Evolutionary conservation across 1,140 invertebrate genomes (phyloP), one percentile per base, ranked within the genome.

Genomic region (Zaprionus capensis): DNA sequence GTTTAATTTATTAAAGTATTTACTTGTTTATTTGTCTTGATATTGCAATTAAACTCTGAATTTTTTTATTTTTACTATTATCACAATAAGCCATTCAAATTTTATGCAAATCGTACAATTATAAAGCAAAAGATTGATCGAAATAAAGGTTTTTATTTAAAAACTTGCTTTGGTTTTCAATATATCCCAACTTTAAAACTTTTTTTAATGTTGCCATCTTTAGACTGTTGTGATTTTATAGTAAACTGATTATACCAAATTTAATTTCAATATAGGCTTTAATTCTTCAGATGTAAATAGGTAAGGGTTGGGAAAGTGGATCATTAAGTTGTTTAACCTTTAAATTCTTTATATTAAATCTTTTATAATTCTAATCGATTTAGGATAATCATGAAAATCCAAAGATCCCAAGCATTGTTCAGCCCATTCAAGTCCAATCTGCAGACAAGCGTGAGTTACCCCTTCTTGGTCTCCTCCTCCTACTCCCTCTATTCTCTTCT

Each of bases 401-500:
- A 15, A 46, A n/a, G 36, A 38, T 38, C 5, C 34, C 11, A 11
- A 36, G 3, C 11, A 2, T 1, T n/a, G 15, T 41, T 41, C 14
- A 41, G 15, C 15, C 5, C 38, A 41, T 9, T 17, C n/a, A 9
- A 44, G 5, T 44, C 6, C 7, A 44, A 44, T 44, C 41, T 17
- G 6, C 14, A 38, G 14, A 38, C 36, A 12, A 9, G 3, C 2
- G 6, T 17, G n/a, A 17, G 1, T 46, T 46, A 17, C 2, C 7
- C 15, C 38, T 2, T 5, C 15, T 7, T n/a, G 15, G 15, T 15
- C 14, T 4, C 3, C n/a, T n/a, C n/a, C 38, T n/a, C 2, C 15
- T 15, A 15, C 4, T 15, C 6, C n/a, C 0, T 0, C 38, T 5
- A 0, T 6, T 2, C 6, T 46, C 14, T 14, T n/a, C 0, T 15